phyloP scores from a whole-genome alignment of 2,797 vertebrate genomes.

The Antennarius maculatus region DNA sequence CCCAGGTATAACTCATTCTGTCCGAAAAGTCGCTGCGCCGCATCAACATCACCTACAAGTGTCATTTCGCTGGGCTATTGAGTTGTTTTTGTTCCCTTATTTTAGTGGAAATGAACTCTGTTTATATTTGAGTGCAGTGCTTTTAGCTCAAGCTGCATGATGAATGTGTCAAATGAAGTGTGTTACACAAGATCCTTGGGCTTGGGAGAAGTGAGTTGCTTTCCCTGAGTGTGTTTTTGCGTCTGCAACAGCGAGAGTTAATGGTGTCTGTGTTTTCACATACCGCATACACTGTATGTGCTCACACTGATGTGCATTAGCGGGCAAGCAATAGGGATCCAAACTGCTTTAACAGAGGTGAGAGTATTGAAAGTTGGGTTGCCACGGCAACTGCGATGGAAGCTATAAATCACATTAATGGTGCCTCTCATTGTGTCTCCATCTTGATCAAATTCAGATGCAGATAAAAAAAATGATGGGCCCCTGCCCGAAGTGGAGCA shows the following conservation, averaged over 20 bases:
- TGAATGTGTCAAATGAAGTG: slow-evolving; percentile 72
- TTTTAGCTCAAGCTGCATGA: slow-evolving; percentile 62
- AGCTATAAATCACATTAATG: slow-evolving; percentile 85
- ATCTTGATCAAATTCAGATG: slow-evolving; percentile 73
- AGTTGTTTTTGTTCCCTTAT: slow-evolving; percentile 67
- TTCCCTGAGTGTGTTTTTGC: slow-evolving; percentile 35
- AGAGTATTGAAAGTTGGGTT: slow-evolving; percentile 71
- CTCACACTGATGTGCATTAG: slow-evolving; percentile 41
- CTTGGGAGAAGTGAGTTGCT: slow-evolving; percentile 37
- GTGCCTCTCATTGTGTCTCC: slow-evolving; percentile 76
- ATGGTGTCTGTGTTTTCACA: slow-evolving; percentile 36
- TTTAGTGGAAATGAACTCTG: slow-evolving; percentile 64
- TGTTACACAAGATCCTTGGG: slow-evolving; percentile 67
- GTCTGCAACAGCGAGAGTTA: slow-evolving; percentile 6
- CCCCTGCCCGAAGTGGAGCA: slow-evolving; percentile 31
- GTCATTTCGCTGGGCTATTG: slow-evolving; percentile 54
- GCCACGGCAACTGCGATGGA: slow-evolving; percentile 82
- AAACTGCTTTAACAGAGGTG: slow-evolving; percentile 52
- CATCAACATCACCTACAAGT: slow-evolving; percentile 34
- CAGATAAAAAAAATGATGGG: slow-evolving; percentile 42
- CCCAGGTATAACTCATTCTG: slow-evolving; percentile 59
- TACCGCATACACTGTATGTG: slow-evolving; percentile 22
- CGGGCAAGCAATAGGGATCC: slow-evolving; percentile 43
- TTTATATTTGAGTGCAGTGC: slow-evolving; percentile 61
- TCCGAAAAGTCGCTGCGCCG: slow-evolving; percentile 22